Evolutionary conservation across 35 echinoderm and acorn worm genomes (phyloP).

Genomic region (Chiridota heheva): DNA sequence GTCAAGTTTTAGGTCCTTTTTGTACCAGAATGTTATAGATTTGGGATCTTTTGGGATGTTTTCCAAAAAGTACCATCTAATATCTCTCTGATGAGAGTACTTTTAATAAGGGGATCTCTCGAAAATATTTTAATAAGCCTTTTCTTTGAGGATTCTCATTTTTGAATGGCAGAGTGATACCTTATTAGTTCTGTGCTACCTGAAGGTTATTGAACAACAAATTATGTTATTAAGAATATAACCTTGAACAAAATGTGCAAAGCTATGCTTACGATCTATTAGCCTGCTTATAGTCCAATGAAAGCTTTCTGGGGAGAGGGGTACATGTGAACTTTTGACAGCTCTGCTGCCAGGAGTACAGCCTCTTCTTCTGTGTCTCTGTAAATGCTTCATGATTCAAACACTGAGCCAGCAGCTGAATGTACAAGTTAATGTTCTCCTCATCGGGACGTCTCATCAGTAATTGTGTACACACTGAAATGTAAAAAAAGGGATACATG

Average conservation of each 20-base stretch:
- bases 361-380: slow-evolving; percentile 82
- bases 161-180: too few species aligned
- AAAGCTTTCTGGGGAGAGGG: slow-evolving; percentile 56
- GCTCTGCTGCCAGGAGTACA: slow-evolving; percentile 74
- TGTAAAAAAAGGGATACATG: neutral
- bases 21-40: too few species aligned
- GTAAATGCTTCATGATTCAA: slow-evolving; percentile 92
- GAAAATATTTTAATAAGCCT: neutral
- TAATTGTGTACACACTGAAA: slow-evolving; percentile 83
- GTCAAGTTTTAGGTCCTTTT: too few species aligned
- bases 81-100: too few species aligned
- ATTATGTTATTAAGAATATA: neutral
- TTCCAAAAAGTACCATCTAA: too few species aligned
- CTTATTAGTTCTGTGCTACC: too few species aligned
- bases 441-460: slow-evolving; percentile 79
- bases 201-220: neutral
- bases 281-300: slow-evolving; percentile 25
- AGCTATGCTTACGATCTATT: neutral
- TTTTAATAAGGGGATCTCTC: too few species aligned
- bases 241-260: neutral
- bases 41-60: too few species aligned
- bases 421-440: slow-evolving; percentile 78
- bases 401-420: slow-evolving; percentile 83
- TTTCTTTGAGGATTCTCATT: too few species aligned
- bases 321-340: slow-evolving; percentile 83